Conservation (phyloP, 2,888 invertebrate genomes). For the Hecatera dysodea region DNA sequence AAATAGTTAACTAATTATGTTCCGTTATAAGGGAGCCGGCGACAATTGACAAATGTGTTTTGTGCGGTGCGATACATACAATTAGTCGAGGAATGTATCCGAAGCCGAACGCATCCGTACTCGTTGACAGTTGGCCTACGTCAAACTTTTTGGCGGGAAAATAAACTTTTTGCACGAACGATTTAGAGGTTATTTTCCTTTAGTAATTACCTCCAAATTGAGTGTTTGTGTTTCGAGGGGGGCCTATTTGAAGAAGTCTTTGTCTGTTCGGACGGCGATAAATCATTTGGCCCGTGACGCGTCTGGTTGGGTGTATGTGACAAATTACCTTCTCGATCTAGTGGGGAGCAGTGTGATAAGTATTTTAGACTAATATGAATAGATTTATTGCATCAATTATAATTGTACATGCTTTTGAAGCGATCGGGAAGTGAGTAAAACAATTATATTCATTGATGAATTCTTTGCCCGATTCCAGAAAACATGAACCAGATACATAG, state of each 20-base stretch:
- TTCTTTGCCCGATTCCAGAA: background rate
- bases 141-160: constrained; percentile 82
- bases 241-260: constrained; percentile 87
- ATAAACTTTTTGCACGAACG: constrained; percentile 76
- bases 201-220: constrained; percentile 83
- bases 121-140: constrained; percentile 77
- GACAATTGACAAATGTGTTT: constrained; percentile 90
- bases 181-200: constrained; percentile 81
- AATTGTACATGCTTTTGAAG: background rate
- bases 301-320: constrained; percentile 84
- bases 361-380: constrained; percentile 72
- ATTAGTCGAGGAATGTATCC: constrained; percentile 87
- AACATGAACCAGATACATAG: too few species aligned
- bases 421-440: background rate
- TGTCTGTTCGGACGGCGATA: constrained; percentile 83
- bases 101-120: constrained; percentile 82
- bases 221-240: constrained; percentile 85
- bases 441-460: constrained; percentile 10
- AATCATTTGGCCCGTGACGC: constrained; percentile 87
- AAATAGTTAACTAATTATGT: constrained; percentile 89
- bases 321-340: constrained; percentile 86
- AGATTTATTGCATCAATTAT: constrained; percentile 21
- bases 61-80: constrained; percentile 86
- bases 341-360: constrained; percentile 72
- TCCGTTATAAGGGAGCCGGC: constrained; percentile 80